Base-by-base conservation (phyloP, 2,113 vertebrate species). In the Lynx canadensis region DNA sequence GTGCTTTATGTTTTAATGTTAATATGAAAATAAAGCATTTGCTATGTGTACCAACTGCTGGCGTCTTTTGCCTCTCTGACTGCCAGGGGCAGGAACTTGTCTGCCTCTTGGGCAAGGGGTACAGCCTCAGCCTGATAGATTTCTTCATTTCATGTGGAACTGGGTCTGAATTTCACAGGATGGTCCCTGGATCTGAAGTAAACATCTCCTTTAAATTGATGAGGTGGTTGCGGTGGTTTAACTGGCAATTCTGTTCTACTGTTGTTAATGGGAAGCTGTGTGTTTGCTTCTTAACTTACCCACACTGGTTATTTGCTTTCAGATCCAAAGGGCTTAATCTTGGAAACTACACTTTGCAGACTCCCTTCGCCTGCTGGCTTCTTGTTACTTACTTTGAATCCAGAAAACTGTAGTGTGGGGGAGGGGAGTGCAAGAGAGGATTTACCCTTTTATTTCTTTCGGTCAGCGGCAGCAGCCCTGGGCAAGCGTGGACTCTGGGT, bases 1-100 rank as follows among this genome's bases (percentile, higher is more conserved):
- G 69, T 98, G 41, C 98, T 97, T 33, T 97, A 90, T 97, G 52
- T 84, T 98, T 98, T 98, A 98, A 95, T 93, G 92, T 94, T 88
- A 74, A 92, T 63, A 91, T 87, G 96, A 98, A 95, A 99, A 98
- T 99, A 99, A 99, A 99, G 38, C 7, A 27, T 97, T 98, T 94
- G 71, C 74, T 45, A 2, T 48, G 41, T 95, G 18, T 95, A 80
- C 55, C 1, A 86, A 15, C 7, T 85, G 11, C 92, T 52, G 68
- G n/a, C 93, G 78, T 94, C 63, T 96, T 94, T 68, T 89, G n/a
- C 92, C 14, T 96, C 1, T 76, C 84, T 95, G 7, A 82, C 52
- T 50, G n/a, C 41, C 82, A 73, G 60, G 82, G 18, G 38, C 31
- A 50, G 41, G 79, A 96, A 57, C 57, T n/a, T 86, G 19, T 65